Base-by-base conservation (phyloP, 92 coral and sea anemone species). In the Anthopleura xanthogrammica region DNA sequence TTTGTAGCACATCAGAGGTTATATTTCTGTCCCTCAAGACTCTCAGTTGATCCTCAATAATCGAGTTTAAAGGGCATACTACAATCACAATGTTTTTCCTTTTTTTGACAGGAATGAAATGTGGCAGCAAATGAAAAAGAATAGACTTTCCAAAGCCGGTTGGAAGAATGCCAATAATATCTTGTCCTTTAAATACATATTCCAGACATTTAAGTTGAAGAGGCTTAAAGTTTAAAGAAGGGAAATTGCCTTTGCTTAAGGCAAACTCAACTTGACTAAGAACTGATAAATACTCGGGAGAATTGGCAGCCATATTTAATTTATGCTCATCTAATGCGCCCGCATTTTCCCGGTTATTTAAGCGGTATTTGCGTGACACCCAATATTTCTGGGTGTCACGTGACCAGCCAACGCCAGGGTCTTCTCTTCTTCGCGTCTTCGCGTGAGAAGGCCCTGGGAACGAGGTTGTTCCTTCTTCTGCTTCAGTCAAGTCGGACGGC, bases 61-160 rank as follows among this genome's bases (percentile, higher is more conserved):
- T 88, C 64, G 92, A 88, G 81, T 91, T 88, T 43, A 88, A 65
- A 41, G 94, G 94, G n/a, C 87, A 84, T 17, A 89, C 95, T 8
- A 92, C 89, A 36, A 86, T 77, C 12, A 92, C 91, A 46, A 89
- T 92, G 80, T 89, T 89, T 77, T 77, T 89, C 42, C 40, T 75
- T 72, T 84, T 75, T 80, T 85, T 92, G 52, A 89, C 89, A 41
- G 91, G 92, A 16, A 89, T 9, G 75, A 89, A 92, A 36, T 80
- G 20, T 24, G 90, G 90, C 79, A 92, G 68, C 5, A 92, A 75
- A 29, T 92, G 95, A 50, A 92, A 92, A n/a, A 91, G 87, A 82
- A 88, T 70, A 4, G 90, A 91, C 90, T 88, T 91, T 60, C 95
- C 90, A 83, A 83, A 91, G 39, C 92, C 94, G 12, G 92, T 91